phyloP scores from a whole-genome alignment of 2,797 vertebrate genomes.

The Strix occidentalis region DNA sequence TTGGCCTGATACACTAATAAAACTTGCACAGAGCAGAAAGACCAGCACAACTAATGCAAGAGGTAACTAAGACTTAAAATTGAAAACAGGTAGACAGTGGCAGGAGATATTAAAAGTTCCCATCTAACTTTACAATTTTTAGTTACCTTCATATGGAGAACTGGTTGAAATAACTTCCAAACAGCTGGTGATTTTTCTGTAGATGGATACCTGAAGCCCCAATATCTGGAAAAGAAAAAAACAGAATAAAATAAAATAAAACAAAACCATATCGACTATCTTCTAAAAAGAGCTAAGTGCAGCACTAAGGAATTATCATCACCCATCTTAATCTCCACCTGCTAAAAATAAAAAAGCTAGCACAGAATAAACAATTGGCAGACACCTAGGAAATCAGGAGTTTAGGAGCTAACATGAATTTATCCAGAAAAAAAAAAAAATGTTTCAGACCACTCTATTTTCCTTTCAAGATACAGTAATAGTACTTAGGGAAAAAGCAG shows the following conservation, averaged over 20 bases:
- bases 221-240: background rate
- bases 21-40: background rate
- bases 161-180: background rate
- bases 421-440: background rate
- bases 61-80: background rate
- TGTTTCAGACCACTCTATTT: background rate
- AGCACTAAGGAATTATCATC: background rate
- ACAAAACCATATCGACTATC: background rate
- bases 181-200: fast-evolving
- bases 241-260: background rate
- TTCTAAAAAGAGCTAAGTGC: background rate
- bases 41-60: background rate
- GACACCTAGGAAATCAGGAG: background rate
- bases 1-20: background rate
- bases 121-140: background rate
- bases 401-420: background rate
- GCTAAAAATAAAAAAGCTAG: background rate
- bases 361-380: background rate
- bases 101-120: background rate
- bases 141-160: background rate
- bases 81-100: background rate
- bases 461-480: background rate
- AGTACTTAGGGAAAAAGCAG: background rate
- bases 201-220: background rate
- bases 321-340: background rate